Conservation (phyloP, 2,113 vertebrate species). For the Gopherus flavomarginatus region DNA sequence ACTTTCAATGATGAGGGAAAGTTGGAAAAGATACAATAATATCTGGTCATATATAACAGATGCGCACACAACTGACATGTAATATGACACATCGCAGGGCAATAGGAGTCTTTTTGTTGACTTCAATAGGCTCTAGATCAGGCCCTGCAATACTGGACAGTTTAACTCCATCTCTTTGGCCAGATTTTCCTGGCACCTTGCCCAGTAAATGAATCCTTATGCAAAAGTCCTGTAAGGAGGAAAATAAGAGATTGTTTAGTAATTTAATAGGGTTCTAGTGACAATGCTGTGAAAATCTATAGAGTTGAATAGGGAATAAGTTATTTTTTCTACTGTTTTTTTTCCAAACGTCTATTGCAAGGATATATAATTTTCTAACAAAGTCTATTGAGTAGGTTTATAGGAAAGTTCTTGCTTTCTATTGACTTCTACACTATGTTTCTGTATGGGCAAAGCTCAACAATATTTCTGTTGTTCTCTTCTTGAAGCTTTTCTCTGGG, state of each 20-base stretch:
- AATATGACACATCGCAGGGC: not conserved
- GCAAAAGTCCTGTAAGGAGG: not conserved
- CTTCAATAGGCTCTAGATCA: not conserved
- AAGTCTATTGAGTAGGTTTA: not conserved
- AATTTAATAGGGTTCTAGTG: not conserved
- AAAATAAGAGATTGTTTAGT: not conserved
- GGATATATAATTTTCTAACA: not conserved
- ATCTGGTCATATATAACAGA: slow-evolving; percentile 14
- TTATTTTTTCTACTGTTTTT: not conserved
- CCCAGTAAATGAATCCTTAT: not conserved
- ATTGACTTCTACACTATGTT: not conserved
- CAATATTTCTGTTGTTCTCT: not conserved
- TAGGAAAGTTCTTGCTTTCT: not conserved
- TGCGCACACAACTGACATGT: slow-evolving; percentile 1
- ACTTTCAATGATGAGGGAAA: not conserved
- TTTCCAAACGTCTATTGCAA: not conserved
- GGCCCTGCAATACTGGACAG: not conserved
- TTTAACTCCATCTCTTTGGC: not conserved
- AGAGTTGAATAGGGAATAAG: not conserved
- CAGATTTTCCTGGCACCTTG: not conserved
- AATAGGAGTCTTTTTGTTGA: not conserved
- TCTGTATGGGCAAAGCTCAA: not conserved
- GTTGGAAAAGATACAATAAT: not conserved
- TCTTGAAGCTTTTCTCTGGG: not conserved
- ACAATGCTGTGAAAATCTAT: not conserved